Evolutionary conservation across 1,140 invertebrate genomes (phyloP).

Genomic region (Tetramorium alpestre): DNA sequence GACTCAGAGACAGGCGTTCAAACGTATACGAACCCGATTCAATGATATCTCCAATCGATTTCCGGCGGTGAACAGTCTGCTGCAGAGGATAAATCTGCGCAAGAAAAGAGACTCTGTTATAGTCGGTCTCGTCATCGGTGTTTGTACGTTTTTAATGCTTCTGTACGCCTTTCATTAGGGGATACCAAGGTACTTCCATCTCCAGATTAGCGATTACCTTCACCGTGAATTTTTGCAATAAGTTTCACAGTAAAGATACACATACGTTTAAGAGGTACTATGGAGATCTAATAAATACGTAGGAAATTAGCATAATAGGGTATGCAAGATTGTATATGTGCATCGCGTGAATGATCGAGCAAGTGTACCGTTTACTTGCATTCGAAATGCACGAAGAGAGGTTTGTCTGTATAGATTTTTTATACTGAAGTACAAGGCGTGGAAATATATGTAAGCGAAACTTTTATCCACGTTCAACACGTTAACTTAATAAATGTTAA

Average conservation of each 20-base stretch:
- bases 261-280: conserved; percentile 56
- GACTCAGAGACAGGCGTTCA: conserved; percentile 94
- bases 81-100: conserved; percentile 96
- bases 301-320: conserved; percentile 2
- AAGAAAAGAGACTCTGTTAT: conserved; percentile 97
- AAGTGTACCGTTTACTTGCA: neutral
- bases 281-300: conserved; percentile 52
- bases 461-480: conserved; percentile 33
- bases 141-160: conserved; percentile 95
- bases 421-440: conserved; percentile 67
- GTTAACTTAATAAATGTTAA: conserved; percentile 70
- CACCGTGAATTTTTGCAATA: conserved; percentile 40
- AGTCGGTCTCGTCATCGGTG: conserved; percentile 92
- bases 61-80: conserved; percentile 94
- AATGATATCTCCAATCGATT: conserved; percentile 97
- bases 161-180: conserved; percentile 92
- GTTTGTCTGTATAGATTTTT: conserved; percentile 72
- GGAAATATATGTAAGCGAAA: conserved; percentile 40
- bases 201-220: conserved; percentile 47
- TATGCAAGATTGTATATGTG: conserved; percentile 13
- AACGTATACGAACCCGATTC: conserved; percentile 95
- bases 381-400: conserved; percentile 30
- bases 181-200: conserved; percentile 69
- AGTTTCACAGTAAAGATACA: conserved; percentile 27
- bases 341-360: conserved; percentile 46